Conservation (phyloP, 2,888 invertebrate genomes). For the Nineta flava region DNA sequence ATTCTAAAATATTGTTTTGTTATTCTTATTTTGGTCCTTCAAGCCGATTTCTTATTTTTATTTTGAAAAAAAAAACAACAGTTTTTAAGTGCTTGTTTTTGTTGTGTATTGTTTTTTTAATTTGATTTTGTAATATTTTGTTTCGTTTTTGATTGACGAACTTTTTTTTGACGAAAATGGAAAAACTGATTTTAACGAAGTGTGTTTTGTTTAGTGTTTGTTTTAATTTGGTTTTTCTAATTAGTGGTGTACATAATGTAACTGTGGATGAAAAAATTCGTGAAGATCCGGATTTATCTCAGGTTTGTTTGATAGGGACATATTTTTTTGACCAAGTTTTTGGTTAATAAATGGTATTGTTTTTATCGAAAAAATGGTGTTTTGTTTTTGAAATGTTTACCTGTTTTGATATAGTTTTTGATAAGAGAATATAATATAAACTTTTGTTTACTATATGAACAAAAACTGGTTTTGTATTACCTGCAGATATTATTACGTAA, state of each 20-base stretch:
- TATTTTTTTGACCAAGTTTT: background rate
- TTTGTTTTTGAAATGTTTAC: background rate
- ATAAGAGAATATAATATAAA: background rate
- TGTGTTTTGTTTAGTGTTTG: background rate
- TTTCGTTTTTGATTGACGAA: background rate
- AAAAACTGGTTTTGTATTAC: background rate
- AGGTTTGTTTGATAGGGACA: conserved; percentile 34
- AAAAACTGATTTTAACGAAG: background rate
- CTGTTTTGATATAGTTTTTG: background rate
- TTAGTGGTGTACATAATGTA: conserved; percentile 25
- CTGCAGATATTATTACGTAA: background rate
- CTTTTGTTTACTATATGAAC: background rate
- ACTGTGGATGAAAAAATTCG: conserved; percentile 46
- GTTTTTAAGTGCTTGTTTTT: background rate
- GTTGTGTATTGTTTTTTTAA: background rate
- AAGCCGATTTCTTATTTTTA: background rate
- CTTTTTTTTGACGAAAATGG: background rate
- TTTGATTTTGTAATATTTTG: background rate
- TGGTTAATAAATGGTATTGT: background rate
- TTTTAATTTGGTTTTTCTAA: conserved; percentile 3
- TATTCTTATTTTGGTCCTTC: background rate
- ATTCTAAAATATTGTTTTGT: background rate
- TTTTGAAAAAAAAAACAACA: too few relatives aligned
- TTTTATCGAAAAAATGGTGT: background rate
- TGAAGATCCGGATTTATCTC: conserved; percentile 47